Base-by-base conservation (phyloP, 2,113 vertebrate genomes). In the Ammospiza caudacuta region DNA sequence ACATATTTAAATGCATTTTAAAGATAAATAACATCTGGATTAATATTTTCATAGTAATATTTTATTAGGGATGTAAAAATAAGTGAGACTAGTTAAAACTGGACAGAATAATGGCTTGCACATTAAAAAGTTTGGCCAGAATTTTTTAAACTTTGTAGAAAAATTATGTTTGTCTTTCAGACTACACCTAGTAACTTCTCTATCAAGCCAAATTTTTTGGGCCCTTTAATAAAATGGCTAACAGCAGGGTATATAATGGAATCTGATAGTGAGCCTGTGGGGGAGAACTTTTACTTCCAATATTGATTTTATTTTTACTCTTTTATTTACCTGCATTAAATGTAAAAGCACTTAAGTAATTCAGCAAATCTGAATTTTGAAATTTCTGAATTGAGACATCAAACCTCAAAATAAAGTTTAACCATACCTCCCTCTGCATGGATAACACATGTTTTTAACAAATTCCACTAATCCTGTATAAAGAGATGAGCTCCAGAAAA, bases 361-460 rank as follows among this genome's bases (percentile, higher is more conserved):
- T 94, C 87, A 89, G 78, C 57, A 94, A 93, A 96, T 95, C 72
- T 96, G 95, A 46, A 35, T 35, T 35, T 35, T 35, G 35, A 35
- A 35, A 35, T 35, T 35, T 35, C 35, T 35, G 35, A 35, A 35
- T 35, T 35, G 94, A n/a, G 46, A 95, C 86, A 94, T 77, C 87
- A 89, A 63, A 95, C 61, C 68, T 96, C 29, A 18, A 96, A 96
- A 88, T 94, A 95, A 92, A 81, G 77, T 96, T 96, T 97, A 94
- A 95, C 84, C 76, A 77, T 95, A 74, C 79, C 79, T 96, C 63
- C 49, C 83, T 95, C 84, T 95, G 83, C 97, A 98, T 92, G 91
- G 96, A 90, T 97, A 97, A 87, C 96, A 98, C 95, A 98, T 96
- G 96, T 93, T 97, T 94, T 97, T 96, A 97, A 91, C 67, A 95